Base-by-base conservation (phyloP, 37 sponge, comb jelly and placozoan genomes). In the Cladorhizidae sp. region DNA sequence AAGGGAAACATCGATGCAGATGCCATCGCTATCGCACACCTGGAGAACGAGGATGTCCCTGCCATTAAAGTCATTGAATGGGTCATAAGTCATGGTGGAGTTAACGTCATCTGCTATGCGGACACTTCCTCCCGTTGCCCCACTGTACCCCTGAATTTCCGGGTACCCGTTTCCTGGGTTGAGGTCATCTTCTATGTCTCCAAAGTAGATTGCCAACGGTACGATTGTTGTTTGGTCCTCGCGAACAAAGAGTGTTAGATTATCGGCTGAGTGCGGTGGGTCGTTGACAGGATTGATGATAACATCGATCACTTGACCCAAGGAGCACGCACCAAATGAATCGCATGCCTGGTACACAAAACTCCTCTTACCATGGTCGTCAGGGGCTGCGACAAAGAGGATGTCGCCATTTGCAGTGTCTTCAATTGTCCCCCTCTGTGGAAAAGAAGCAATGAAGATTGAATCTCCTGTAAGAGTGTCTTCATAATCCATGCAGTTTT, bases 181-280 rank as follows among this genome's bases (percentile, higher is more conserved):
- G n/a, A 81, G 55, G 55, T 93, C 89, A 59, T 93, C 96, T 57
- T 96, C 93, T 31, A 81, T 75, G 57, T 96, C 96, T 23, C 69
- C 74, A 54, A 96, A 93, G 65, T 58, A 95, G 57, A 75, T 22
- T 1, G 78, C 58, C 17, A 93, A n/a, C 37, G 64, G 51, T 23
- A 90, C 80, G 0, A 35, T 33, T 1, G 69, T 58, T 7, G 77
- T 36, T 22, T 73, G 76, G 69, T 96, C 96, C 51, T 96, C 96
- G 26, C 28, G 49, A 0, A 90, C 29, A 25, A 40, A 26, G 9
- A 89, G 33, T 33, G 36, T 51, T 9, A 89, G 73, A 52, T 83
- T 74, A 2, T 78, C 79, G 0, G 61, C 77, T 0, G 88, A 80
- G 73, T 64, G 80, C 0, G 96, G 96, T 21, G 88, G 93, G 64